Evolutionary conservation across 2,888 invertebrate species (phyloP).

Genomic region (Isotomurus palustris): DNA sequence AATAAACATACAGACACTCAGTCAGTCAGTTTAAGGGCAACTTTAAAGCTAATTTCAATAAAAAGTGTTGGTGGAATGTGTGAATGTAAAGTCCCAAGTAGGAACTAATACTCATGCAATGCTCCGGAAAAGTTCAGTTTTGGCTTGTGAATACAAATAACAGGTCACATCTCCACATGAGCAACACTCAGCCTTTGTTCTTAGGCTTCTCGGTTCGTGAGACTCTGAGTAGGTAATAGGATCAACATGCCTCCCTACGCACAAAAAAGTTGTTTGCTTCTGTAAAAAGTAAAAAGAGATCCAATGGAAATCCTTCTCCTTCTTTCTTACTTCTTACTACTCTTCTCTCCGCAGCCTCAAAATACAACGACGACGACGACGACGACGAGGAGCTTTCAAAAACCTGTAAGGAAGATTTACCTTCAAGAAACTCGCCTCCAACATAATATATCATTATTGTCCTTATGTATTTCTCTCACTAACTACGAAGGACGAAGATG

Average conservation of each 20-base stretch:
- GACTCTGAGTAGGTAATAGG: conserved; percentile 13
- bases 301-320: conserved; percentile 3
- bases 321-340: no score
- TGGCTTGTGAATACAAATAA: conserved; percentile 11
- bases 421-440: no score
- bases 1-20: not conserved
- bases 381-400: no score
- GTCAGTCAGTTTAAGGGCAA: not conserved
- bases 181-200: conserved; percentile 3
- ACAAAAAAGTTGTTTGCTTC: conserved; percentile 18
- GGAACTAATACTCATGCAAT: not conserved
- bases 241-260: conserved; percentile 15
- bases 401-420: no score
- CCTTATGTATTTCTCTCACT: no score
- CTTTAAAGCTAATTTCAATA: conserved; percentile 1
- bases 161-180: not conserved
- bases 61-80: not conserved
- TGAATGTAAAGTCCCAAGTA: not conserved
- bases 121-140: no score
- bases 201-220: conserved; percentile 10
- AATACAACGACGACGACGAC: no score
- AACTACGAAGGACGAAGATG: no score
- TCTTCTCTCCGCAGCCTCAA: no score
- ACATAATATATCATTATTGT: no score
- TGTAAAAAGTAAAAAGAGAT: conserved; percentile 8